phyloP scores from a whole-genome alignment of 2,113 vertebrate genomes.

The Vicugna pacos region DNA sequence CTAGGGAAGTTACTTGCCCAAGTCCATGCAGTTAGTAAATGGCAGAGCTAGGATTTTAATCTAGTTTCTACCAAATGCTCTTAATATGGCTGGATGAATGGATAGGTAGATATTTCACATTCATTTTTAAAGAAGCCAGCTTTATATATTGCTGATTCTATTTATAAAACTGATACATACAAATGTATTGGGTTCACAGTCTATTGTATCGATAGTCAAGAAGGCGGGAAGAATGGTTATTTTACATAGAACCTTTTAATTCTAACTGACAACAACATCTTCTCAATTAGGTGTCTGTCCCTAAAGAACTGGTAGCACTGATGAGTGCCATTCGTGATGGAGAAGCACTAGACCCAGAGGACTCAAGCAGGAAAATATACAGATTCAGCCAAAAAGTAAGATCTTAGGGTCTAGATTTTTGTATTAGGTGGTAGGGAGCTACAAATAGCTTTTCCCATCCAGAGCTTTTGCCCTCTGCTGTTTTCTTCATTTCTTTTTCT shows the following conservation, averaged over 20 bases:
- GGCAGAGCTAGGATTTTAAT: conserved; percentile 10
- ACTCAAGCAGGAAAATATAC: conserved; percentile 89
- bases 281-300: conserved; percentile 91
- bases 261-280: conserved; percentile 35
- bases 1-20: background rate
- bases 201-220: background rate
- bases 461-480: background rate
- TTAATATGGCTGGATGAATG: background rate
- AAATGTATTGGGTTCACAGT: background rate
- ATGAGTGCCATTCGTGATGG: conserved; percentile 96
- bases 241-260: conserved; percentile 1
- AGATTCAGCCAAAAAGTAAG: conserved; percentile 94
- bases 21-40: background rate
- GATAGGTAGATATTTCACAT: background rate
- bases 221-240: background rate
- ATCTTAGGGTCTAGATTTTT: background rate
- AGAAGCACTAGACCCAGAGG: conserved; percentile 91
- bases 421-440: background rate
- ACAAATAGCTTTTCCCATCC: background rate
- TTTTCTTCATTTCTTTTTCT: background rate
- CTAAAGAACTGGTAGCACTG: conserved; percentile 95
- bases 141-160: background rate
- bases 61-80: background rate
- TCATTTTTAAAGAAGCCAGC: conserved; percentile 7
- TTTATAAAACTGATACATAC: background rate